Conservation (phyloP, 2,888 invertebrate genomes). For the Drosophila hamatofila region DNA sequence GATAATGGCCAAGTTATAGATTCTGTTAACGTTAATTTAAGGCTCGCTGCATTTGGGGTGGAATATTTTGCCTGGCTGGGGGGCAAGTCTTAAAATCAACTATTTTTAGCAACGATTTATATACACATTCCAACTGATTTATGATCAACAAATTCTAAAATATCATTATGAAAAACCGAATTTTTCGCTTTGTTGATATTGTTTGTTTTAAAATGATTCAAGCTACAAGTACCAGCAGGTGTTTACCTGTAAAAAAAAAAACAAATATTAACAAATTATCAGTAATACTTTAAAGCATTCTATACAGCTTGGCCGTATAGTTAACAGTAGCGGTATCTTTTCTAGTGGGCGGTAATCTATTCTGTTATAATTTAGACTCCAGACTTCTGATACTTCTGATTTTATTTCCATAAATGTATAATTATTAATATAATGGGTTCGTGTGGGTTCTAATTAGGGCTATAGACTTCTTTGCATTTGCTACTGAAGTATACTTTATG, state of each 20-base stretch:
- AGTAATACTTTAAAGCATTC: neutral
- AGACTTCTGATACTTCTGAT: neutral
- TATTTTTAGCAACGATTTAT: neutral
- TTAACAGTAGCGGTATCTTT: neutral
- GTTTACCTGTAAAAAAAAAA: neutral
- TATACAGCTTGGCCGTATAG: neutral
- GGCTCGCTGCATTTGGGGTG: neutral
- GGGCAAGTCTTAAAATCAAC: neutral
- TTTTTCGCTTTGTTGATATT: neutral
- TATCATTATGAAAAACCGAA: neutral
- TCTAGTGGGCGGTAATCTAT: neutral
- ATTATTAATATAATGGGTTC: too few species aligned
- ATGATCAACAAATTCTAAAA: neutral
- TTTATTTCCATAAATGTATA: too few species aligned
- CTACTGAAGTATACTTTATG: too few species aligned
- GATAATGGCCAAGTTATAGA: conserved; percentile 27
- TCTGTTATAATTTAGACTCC: neutral
- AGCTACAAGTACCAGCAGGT: neutral
- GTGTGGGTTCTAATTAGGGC: too few species aligned
- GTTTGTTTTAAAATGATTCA: neutral
- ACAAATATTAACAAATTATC: conserved; percentile 5
- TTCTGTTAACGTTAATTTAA: conserved; percentile 20
- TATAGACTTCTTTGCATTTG: too few species aligned
- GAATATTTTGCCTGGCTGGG: conserved; percentile 7
- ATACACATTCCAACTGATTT: neutral